Evolutionary conservation across 2,113 vertebrate species (phyloP).

Genomic region (Cyanoramphus novaezelandiae): DNA sequence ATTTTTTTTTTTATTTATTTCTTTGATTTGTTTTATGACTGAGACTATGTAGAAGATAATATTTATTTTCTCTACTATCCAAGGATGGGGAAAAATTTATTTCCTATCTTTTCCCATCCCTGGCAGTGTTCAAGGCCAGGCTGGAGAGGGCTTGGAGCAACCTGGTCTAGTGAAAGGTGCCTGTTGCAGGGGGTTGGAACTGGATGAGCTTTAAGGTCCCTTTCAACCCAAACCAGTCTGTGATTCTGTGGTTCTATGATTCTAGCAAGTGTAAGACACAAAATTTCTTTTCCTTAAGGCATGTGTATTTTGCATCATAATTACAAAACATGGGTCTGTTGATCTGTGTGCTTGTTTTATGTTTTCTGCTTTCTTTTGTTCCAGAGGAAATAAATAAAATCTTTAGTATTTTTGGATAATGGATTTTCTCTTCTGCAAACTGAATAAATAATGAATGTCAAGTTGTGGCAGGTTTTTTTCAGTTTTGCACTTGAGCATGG

Average conservation of each 20-base stretch:
- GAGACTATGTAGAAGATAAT: not conserved
- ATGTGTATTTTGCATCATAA: not conserved
- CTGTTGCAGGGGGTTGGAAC: not conserved
- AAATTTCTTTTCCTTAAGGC: not conserved
- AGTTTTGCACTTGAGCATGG: not conserved
- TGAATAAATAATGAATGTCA: not conserved
- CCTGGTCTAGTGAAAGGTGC: not conserved
- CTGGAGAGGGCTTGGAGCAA: not conserved
- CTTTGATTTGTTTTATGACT: not conserved
- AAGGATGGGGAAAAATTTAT: not conserved
- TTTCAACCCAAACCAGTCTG: not conserved
- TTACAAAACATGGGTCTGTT: not conserved
- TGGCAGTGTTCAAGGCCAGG: not conserved
- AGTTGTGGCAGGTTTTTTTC: not conserved
- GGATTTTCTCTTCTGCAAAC: not conserved
- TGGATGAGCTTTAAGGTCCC: not conserved
- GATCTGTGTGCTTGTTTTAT: not conserved
- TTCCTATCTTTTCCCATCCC: not conserved
- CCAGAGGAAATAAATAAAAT: not conserved
- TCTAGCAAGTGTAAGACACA: not conserved
- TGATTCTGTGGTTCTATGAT: not conserved
- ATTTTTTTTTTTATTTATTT: not conserved
- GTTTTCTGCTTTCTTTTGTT: not conserved
- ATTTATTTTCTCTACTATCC: not conserved
- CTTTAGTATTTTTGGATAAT: not conserved